Evolutionary conservation across 2,888 invertebrate genomes (phyloP).

Genomic region (Onchidella celtica): DNA sequence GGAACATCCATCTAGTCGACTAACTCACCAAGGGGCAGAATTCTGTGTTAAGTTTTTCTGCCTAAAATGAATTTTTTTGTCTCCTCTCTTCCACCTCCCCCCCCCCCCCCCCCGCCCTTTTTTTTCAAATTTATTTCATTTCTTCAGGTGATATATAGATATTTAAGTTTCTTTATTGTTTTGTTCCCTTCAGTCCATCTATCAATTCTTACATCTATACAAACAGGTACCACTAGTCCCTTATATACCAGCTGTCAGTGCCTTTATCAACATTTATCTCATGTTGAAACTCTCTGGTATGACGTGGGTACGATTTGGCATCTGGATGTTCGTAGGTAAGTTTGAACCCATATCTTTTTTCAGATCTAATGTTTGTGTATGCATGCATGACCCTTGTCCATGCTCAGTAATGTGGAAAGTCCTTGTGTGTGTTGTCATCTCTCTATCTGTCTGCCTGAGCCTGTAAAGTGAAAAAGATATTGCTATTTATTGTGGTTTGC

Average conservation of each 20-base stretch:
- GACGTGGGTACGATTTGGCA: constrained; percentile 91
- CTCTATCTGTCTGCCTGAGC: too few relatives aligned
- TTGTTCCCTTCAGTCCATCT: not conserved
- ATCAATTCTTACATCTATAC: not conserved
- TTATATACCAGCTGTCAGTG: constrained; percentile 89
- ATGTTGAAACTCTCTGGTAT: constrained; percentile 89
- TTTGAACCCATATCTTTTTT: not conserved
- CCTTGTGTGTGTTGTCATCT: not conserved
- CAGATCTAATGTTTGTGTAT: not conserved
- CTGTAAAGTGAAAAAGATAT: too few relatives aligned
- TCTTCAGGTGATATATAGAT: too few relatives aligned
- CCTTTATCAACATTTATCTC: constrained; percentile 90
- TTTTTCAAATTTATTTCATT: not conserved
- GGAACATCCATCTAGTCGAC: too few relatives aligned
- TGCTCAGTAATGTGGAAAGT: not conserved
- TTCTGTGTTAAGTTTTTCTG: too few relatives aligned
- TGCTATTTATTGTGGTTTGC: too few relatives aligned
- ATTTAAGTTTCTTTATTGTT: not conserved
- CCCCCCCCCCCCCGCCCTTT: constrained; percentile 7
- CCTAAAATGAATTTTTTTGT: too few relatives aligned
- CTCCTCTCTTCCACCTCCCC: too few relatives aligned
- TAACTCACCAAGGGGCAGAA: too few relatives aligned
- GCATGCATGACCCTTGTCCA: too few relatives aligned
- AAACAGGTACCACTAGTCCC: constrained; percentile 91
- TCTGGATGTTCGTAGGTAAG: constrained; percentile 89